These are phyloP conservation scores for Poeciliopsis turrubarensis DNA, from an alignment of 2,113 vertebrate genomes.

Conservation along the genomic window DNA sequence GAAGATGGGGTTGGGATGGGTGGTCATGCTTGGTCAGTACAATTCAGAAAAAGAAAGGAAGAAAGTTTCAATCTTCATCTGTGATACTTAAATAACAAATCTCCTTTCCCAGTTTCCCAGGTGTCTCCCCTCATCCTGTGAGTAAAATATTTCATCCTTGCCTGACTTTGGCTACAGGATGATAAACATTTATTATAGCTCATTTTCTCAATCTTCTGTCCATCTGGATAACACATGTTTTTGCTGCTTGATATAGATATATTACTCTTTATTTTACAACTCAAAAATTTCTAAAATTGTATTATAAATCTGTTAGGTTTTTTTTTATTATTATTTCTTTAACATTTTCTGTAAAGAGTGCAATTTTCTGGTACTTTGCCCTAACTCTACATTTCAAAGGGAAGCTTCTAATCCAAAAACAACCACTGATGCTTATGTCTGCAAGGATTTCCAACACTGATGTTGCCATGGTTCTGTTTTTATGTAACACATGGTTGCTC, in stretches of 20 bases:
- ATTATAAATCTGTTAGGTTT: not conserved
- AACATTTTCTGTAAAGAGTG: not conserved
- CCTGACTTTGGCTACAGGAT: not conserved
- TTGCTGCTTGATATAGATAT: not conserved
- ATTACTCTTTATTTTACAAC: not conserved
- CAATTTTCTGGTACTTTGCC: constrained; percentile 7
- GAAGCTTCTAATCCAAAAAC: not conserved
- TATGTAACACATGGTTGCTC: not conserved
- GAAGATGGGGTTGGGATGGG: not conserved
- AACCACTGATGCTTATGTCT: not conserved
- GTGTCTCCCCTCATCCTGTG: no score
- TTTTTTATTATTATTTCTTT: not conserved
- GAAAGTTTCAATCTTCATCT: not conserved
- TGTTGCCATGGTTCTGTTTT: not conserved
- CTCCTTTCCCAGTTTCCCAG: no score
- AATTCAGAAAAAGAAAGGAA: no score
- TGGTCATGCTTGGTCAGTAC: no score
- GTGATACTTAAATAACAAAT: no score
- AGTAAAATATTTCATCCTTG: not conserved
- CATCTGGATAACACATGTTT: not conserved
- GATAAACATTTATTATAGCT: not conserved
- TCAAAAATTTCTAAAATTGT: not conserved
- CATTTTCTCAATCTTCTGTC: constrained; percentile 9
- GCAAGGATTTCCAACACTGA: not conserved
- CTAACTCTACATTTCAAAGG: not conserved